Evolutionary conservation across 2,888 invertebrate genomes (phyloP), one percentile per base, ranked within the genome.

Genomic region (Isoperla grammatica): DNA sequence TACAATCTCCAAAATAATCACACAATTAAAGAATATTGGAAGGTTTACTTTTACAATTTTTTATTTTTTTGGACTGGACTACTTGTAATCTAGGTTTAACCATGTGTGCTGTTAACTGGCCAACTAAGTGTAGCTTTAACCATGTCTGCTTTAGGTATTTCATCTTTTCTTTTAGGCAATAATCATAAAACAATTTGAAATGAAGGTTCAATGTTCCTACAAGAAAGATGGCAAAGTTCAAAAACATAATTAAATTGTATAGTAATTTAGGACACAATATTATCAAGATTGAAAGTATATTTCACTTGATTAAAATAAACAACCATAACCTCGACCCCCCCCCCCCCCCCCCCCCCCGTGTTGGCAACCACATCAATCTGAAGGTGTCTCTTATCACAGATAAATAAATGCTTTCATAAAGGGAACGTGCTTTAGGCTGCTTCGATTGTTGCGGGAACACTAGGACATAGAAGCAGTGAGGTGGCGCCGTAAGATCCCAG

Each of bases 381-480:
- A 29, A 29, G 29, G 29, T 29, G 29, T 29, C 29, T 29, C 29
- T 58, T 63, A 63, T 63, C 63, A 63, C 63, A 63, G 63, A 63
- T 45, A 61, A 61, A 63, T 61, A 60, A 63, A 63, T 61, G 59
- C 59, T 59, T 42, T 22, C 29, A 29, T 54, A 13, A 54, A 39
- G n/a, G 40, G 35, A 54, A 54, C 29, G 43, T 20, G 43, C 19
- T 42, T 13, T 56, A 22, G 56, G 29, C 23, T 50, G 35, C 40
- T 56, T 56, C 22, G 46, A 46, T 42, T n/a, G 22, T 20, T 46
- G 46, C 46, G 45, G 11, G 9, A 45, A 13, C 17, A 45, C 3
- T 29, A 8, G 22, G 46, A 17, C 20, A 46, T n/a, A 46, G 46
- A 29, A 29, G 46, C 4, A 29, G 29, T 29, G 29, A 5, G 46